Base-by-base conservation (phyloP, 2,113 vertebrate genomes). In the Gymnocephalus cernua region DNA sequence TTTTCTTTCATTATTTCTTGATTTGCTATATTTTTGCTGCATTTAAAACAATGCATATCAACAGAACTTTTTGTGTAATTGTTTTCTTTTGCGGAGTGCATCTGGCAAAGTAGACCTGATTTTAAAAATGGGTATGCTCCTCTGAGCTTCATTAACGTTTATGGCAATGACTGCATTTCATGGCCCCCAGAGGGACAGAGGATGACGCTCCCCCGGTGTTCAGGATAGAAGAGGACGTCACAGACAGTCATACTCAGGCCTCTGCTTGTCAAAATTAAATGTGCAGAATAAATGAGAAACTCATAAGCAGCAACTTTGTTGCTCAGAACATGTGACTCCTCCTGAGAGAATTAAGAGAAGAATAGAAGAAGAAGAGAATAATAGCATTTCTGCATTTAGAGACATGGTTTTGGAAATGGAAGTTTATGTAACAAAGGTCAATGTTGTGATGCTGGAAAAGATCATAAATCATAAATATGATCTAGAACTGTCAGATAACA, bases 131-230 rank as follows among this genome's bases (percentile, higher is more conserved):
- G 18, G 7, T 27, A 19, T 19, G 27, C 14, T 79, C 25, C 61
- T 75, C 15, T 6, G 54, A 63, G 74, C 45, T 59, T 85, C 82
- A 72, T 73, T 50, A 66, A 80, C 25, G 75, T 88, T 66, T 79
- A 80, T 78, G 35, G 32, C 48, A n/a, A 63, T 79, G 16, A 32
- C 21, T 68, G 75, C 47, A 14, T 25, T 59, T 51, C 48, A 15
- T 13, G 18, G 56, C 70, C 82, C 45, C 38, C 12, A 6, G 56
- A 59, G 71, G 76, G 59, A 63, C 9, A 41, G 29, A 63, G 8
- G 35, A 59, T 83, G 72, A 83, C 54, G 65, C 45, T 38, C 0
- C 11, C 16, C 21, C 62, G 18, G 56, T 54, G 47, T 65, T 74
- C 44, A 29, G 56, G 53, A 35, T 11, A 47, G 47, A 35, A 19